Evolutionary conservation across 64 coral and sea anemone species (phyloP).

Genomic region (Anthopleura sola): DNA sequence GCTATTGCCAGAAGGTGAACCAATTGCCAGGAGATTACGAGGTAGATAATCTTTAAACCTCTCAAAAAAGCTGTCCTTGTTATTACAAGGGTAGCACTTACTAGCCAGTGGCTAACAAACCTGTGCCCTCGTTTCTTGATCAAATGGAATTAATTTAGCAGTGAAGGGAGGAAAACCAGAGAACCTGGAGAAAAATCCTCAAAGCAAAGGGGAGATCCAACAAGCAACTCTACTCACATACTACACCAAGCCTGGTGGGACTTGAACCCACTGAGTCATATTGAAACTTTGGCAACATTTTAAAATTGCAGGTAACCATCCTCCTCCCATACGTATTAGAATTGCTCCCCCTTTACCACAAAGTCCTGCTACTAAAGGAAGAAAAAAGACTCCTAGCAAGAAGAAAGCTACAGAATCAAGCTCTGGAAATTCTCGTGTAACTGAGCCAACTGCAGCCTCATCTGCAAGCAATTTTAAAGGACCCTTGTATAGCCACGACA

Average conservation of each 20-base stretch:
- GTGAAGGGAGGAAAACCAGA: no score
- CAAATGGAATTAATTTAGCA: no score
- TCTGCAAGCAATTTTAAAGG: conserved; percentile 1
- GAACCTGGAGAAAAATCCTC: no score
- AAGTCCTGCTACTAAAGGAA: conserved; percentile 9
- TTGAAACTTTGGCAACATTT: not conserved
- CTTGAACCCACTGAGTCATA: no score
- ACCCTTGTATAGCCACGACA: conserved; percentile 18
- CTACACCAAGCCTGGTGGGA: no score
- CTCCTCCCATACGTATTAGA: not conserved
- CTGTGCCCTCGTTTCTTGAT: no score
- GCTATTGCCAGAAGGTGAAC: conserved; percentile 10
- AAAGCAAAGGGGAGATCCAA: no score
- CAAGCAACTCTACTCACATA: no score
- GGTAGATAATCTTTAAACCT: not conserved
- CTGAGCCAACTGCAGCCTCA: not conserved
- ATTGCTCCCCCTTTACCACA: not conserved
- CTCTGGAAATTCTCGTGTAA: not conserved
- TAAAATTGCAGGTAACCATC: not conserved
- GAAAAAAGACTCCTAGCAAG: conserved; percentile 6
- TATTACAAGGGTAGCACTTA: no score
- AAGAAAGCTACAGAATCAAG: not conserved
- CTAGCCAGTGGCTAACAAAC: no score
- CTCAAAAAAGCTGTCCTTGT: no score
- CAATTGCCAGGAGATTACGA: not conserved